Percentiles rank a stretch among this genome's conserved stretches.
These are phyloP conservation scores for Micromussa lordhowensis DNA, from an alignment of 92 coral and sea anemone species.

Conservation along the genomic window DNA sequence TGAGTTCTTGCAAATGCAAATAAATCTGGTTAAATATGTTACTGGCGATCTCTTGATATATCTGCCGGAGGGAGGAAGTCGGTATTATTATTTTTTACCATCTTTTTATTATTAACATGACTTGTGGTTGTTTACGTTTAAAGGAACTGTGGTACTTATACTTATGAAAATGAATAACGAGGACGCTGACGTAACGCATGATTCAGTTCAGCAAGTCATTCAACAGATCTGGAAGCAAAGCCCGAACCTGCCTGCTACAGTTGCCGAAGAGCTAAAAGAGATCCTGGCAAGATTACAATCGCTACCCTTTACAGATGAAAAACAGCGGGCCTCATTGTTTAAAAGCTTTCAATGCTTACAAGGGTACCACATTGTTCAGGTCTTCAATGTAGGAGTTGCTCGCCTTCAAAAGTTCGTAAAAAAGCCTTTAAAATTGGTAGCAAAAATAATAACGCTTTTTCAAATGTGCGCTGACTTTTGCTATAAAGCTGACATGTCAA, in stretches of 20 bases:
- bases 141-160: background rate
- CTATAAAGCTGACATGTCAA: background rate
- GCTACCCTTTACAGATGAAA: background rate
- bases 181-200: background rate
- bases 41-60: background rate
- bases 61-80: background rate
- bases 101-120: background rate
- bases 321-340: background rate
- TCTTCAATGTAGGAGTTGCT: background rate
- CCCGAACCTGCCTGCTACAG: background rate
- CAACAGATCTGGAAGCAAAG: background rate
- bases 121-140: background rate
- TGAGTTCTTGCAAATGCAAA: too few species aligned
- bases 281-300: background rate
- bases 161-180: background rate
- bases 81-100: background rate
- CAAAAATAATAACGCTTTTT: background rate
- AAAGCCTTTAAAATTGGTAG: background rate
- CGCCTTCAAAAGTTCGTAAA: background rate
- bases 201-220: background rate
- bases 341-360: constrained; percentile 9
- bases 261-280: background rate
- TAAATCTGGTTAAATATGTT: too few species aligned
- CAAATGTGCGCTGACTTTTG: constrained; percentile 4
- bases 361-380: constrained; percentile 6